Conservation (phyloP, 1,140 invertebrate species). For the Neuroterus valhalla region DNA sequence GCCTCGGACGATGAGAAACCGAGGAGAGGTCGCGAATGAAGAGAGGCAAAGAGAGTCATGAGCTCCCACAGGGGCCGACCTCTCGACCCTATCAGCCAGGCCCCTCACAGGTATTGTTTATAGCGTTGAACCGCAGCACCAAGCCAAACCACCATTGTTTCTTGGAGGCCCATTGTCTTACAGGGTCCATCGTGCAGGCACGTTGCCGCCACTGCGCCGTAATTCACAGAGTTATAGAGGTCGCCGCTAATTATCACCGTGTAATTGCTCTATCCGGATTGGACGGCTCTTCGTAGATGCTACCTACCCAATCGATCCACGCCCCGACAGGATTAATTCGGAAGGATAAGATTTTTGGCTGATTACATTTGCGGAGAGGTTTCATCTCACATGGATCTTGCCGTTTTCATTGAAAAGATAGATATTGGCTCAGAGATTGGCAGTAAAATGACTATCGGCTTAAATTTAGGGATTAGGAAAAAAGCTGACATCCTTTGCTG, state of each 20-base stretch:
- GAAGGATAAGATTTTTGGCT: not conserved
- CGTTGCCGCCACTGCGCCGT: slow-evolving; percentile 52
- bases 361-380: not conserved
- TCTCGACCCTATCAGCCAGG: slow-evolving; percentile 66
- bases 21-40: slow-evolving; percentile 48
- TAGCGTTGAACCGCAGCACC: slow-evolving; percentile 61
- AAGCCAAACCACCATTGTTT: slow-evolving; percentile 62
- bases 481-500: too few species aligned
- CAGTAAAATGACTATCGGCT: too few species aligned
- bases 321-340: not conserved
- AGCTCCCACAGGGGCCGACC: slow-evolving; percentile 72
- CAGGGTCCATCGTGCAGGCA: slow-evolving; percentile 39
- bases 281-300: slow-evolving; percentile 40
- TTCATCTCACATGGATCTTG: not conserved
- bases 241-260: slow-evolving; percentile 62
- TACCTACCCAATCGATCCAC: slow-evolving; percentile 36
- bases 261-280: slow-evolving; percentile 67
- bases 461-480: too few species aligned
- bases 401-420: not conserved
- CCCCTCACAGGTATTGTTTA: slow-evolving; percentile 68
- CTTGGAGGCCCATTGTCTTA: slow-evolving; percentile 60
- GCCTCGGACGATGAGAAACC: slow-evolving; percentile 58
- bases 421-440: not conserved
- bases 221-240: slow-evolving; percentile 61
- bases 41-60: slow-evolving; percentile 65